phyloP scores from a whole-genome alignment of 2,888 invertebrate genomes.

The Hypomecis atomaria region DNA sequence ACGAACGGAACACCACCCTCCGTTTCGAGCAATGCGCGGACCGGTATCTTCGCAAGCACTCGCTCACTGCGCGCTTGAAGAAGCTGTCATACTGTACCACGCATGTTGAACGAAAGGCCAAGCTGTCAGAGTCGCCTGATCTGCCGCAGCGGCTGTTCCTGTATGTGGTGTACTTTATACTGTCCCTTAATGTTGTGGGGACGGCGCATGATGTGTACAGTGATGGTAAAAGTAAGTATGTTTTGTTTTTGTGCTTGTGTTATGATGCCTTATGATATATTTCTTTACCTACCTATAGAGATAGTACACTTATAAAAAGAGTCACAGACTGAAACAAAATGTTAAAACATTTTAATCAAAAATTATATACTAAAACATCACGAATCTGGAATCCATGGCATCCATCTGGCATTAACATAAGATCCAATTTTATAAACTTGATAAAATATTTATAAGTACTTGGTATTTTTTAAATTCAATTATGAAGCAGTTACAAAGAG shows the following conservation, averaged over 20 bases:
- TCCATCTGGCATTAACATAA: too few species aligned
- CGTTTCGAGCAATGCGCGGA: conserved; percentile 32
- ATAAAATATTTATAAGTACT: too few species aligned
- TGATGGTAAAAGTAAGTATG: conserved; percentile 20
- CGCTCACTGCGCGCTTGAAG: conserved; percentile 16
- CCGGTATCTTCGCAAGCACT: neutral
- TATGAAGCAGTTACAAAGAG: too few species aligned
- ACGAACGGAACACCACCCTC: conserved; percentile 5
- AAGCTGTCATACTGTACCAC: conserved; percentile 33
- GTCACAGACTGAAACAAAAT: too few species aligned
- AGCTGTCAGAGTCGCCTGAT: neutral
- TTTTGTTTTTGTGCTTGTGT: conserved; percentile 8
- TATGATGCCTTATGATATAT: neutral
- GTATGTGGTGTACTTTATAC: conserved; percentile 16
- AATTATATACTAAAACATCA: too few species aligned
- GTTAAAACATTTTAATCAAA: too few species aligned
- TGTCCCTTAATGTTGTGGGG: conserved; percentile 26
- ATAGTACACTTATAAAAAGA: too few species aligned
- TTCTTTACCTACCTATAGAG: neutral
- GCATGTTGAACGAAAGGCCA: conserved; percentile 16
- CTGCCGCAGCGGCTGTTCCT: conserved; percentile 21
- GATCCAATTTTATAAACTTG: too few species aligned
- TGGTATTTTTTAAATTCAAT: too few species aligned
- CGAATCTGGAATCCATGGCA: too few species aligned
- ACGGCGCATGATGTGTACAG: conserved; percentile 26